Percentiles rank a stretch among this genome's conserved stretches.
These are phyloP conservation scores for Papilio machaon DNA, from an alignment of 1,140 invertebrate genomes.

Conservation along the genomic window DNA sequence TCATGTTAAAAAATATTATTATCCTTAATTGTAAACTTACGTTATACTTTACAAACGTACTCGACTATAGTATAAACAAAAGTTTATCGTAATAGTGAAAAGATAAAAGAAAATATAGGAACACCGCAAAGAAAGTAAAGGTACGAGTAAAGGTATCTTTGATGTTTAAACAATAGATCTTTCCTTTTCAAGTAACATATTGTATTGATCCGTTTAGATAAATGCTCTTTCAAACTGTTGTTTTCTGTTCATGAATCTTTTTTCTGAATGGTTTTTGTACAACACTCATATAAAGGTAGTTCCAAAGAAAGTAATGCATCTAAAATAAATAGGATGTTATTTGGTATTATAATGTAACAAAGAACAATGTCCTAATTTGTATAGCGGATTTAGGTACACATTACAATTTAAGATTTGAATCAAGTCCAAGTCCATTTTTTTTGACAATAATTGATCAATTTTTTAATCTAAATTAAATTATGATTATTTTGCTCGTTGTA, in stretches of 20 bases:
- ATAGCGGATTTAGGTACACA: neutral
- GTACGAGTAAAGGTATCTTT: constrained; percentile 40
- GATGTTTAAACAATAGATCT: constrained; percentile 47
- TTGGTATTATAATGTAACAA: neutral
- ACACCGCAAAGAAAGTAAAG: constrained; percentile 49
- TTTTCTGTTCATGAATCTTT: neutral
- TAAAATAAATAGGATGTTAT: neutral
- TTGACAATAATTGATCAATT: neutral
- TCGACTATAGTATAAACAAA: neutral
- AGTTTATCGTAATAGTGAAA: neutral
- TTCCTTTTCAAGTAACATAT: constrained; percentile 40
- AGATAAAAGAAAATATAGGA: constrained; percentile 34
- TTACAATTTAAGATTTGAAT: too few relatives aligned
- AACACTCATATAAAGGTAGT: neutral
- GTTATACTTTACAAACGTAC: neutral
- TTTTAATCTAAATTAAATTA: too few relatives aligned
- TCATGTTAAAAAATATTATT: neutral
- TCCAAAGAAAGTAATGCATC: neutral
- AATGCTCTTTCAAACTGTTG: constrained; percentile 43
- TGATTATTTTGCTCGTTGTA: neutral
- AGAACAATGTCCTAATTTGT: neutral
- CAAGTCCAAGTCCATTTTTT: too few relatives aligned
- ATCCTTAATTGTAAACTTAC: neutral
- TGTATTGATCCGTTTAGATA: constrained; percentile 42
- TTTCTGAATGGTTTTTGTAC: neutral